Conservation (phyloP, 2,888 invertebrate species). For the Stomorhina lunata region DNA sequence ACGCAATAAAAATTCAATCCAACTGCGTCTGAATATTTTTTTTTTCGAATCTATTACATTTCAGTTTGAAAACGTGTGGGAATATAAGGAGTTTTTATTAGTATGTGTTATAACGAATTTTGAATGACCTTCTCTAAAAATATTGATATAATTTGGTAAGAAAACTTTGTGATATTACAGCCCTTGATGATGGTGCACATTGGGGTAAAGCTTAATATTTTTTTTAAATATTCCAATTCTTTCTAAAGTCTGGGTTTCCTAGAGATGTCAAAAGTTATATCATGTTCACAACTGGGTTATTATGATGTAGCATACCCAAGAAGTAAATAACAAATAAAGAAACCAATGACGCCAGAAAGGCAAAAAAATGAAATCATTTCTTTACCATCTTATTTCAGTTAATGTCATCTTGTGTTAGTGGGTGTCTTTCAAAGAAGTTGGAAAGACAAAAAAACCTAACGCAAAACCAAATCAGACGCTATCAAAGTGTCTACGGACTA, state of each 20-base stretch:
- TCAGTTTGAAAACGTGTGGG: not conserved
- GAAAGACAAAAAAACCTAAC: not conserved
- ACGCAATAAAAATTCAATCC: constrained; percentile 43
- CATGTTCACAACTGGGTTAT: no score
- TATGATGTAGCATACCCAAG: not conserved
- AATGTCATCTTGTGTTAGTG: constrained; percentile 54
- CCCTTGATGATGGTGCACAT: no score
- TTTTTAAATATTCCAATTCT: no score
- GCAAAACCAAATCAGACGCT: constrained; percentile 27
- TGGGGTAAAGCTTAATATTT: no score
- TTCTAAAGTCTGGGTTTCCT: no score
- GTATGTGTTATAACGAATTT: no score
- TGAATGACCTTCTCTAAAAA: no score
- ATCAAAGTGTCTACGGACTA: constrained; percentile 30
- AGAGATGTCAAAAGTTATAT: no score
- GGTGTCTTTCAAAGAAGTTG: constrained; percentile 17
- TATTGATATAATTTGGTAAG: no score
- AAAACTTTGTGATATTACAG: no score
- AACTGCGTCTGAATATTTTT: constrained; percentile 29
- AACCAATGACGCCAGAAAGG: not conserved
- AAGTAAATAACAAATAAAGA: not conserved
- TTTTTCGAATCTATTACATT: constrained; percentile 24
- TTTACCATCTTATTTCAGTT: constrained; percentile 51
- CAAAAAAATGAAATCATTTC: constrained; percentile 27
- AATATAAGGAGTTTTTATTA: not conserved